Evolutionary conservation across 2,113 vertebrate species (phyloP).

Genomic region (Pitta sordida): DNA sequence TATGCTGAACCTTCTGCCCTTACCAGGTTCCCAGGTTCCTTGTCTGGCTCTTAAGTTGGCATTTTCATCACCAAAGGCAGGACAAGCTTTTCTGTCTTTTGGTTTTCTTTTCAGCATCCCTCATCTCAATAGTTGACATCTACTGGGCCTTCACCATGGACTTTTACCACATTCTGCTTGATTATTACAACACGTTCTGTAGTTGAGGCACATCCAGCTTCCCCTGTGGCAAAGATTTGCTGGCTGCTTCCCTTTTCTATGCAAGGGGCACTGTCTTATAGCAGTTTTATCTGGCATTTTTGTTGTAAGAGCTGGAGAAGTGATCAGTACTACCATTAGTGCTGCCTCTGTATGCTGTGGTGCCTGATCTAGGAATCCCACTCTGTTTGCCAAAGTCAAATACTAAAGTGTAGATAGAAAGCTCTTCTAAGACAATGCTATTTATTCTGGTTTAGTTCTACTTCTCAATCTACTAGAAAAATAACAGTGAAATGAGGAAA

Average conservation of each 20-base stretch:
- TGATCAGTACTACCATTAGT: background rate
- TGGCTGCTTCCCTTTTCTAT: background rate
- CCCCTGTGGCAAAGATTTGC: background rate
- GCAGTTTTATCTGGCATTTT: background rate
- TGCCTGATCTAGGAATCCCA: background rate
- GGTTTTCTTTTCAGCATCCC: background rate
- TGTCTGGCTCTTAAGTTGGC: background rate
- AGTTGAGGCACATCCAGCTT: background rate
- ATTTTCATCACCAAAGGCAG: background rate
- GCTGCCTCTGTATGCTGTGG: background rate
- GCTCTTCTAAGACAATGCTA: background rate
- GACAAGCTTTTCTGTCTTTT: background rate
- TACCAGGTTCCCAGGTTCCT: background rate
- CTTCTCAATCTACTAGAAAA: background rate
- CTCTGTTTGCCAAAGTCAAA: constrained; percentile 28
- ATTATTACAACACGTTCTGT: background rate
- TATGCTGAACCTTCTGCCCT: background rate
- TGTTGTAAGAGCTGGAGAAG: background rate
- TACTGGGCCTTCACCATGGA: background rate
- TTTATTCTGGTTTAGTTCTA: background rate
- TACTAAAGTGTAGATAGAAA: background rate
- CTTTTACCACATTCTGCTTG: fast-evolving
- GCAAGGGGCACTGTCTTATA: background rate
- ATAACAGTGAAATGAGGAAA: background rate
- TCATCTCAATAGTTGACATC: background rate